Evolutionary conservation across 2,113 vertebrate genomes (phyloP).

Genomic region (Nibea albiflora): DNA sequence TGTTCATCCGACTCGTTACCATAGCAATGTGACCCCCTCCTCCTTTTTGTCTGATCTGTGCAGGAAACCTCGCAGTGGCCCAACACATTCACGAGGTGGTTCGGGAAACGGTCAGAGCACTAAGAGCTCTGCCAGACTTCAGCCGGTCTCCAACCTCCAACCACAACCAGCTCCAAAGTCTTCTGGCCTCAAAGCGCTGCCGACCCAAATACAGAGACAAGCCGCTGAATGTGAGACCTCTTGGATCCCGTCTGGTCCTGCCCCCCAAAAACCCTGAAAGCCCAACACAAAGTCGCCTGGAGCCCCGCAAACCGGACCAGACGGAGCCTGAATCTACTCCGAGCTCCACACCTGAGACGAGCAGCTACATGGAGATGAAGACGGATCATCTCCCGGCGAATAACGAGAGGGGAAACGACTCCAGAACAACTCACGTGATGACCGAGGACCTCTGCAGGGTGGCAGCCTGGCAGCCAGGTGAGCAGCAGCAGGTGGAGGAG

Average conservation of each 20-base stretch:
- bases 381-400: background rate
- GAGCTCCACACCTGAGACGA: background rate
- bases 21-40: background rate
- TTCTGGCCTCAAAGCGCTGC: slow-evolving; percentile 52
- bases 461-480: background rate
- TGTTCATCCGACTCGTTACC: background rate
- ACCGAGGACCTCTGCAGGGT: background rate
- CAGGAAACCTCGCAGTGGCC: slow-evolving; percentile 55
- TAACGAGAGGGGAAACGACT: background rate
- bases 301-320: background rate
- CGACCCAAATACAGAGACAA: slow-evolving; percentile 65
- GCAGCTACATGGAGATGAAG: slow-evolving; percentile 58
- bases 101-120: slow-evolving; percentile 27
- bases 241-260: background rate
- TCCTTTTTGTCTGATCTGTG: background rate
- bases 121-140: slow-evolving; percentile 72
- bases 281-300: background rate
- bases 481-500: slow-evolving; percentile 29
- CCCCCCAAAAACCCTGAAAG: slow-evolving; percentile 22
- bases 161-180: slow-evolving; percentile 35
- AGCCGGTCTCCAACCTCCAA: slow-evolving; percentile 55
- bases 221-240: background rate
- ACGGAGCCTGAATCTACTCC: background rate
- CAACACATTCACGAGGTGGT: slow-evolving; percentile 74
- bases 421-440: too few relatives aligned